Base-by-base conservation (phyloP, 2,888 invertebrate genomes). In the Timandra comae region DNA sequence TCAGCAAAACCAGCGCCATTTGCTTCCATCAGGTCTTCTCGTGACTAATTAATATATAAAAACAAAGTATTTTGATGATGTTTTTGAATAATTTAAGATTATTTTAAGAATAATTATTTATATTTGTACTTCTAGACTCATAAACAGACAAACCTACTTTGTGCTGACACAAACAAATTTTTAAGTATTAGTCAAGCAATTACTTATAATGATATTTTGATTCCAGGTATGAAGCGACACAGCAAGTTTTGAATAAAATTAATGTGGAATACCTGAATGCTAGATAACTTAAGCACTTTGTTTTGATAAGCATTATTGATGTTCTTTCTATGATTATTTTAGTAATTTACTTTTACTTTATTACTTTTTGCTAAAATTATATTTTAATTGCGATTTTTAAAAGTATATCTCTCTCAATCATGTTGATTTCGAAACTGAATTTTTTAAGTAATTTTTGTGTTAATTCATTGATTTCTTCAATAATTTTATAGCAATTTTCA, bases 141-240 rank as follows among this genome's bases (percentile, higher is more conserved):
- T 22, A 3, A 3, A 22, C 22, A 7, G 8, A 22, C 3, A 1
- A 22, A 22, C 2, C 4, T 3, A 3, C 3, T 7, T 9, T 22
- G 8, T 7, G 8, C n/a, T n/a, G n/a, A n/a, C n/a, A n/a, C n/a
- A n/a, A n/a, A n/a, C n/a, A n/a, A n/a, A 22, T 22, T 8, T 22
- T 29, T 29, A 25, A 8, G 7, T 1, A 7, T 12, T 13, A 7
- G 8, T 22, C n/a, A n/a, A n/a, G n/a, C n/a, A n/a, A n/a, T n/a
- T n/a, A n/a, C n/a, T n/a, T n/a, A n/a, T n/a, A n/a, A n/a, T n/a
- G n/a, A n/a, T n/a, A n/a, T n/a, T n/a, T n/a, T n/a, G n/a, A 16
- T 28, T 29, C 1, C 21, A 48, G 93, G 16, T 93, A 89, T 45
- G 56, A 64, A 1, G 52, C 51, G 5, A 51, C 85, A 0, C 85